Conservation (phyloP, 2,888 invertebrate genomes). For the Agriopis leucophaearia region DNA sequence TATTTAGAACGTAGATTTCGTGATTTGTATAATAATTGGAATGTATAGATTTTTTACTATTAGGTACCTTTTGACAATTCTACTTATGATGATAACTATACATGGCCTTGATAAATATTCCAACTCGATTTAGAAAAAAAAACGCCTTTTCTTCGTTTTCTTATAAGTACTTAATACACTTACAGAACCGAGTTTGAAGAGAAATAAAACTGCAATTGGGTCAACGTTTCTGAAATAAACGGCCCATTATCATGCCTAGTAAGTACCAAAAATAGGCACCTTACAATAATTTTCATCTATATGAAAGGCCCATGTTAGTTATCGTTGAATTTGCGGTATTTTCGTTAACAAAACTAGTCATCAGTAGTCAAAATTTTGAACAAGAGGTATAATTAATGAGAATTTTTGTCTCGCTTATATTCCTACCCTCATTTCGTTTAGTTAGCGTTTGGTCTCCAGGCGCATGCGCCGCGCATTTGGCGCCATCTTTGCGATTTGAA, state of each 20-base stretch:
- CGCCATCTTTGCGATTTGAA: constrained; percentile 54
- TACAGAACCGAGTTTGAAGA: too few species aligned
- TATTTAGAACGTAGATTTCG: constrained; percentile 74
- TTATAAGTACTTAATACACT: too few species aligned
- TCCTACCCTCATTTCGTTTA: constrained; percentile 32
- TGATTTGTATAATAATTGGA: constrained; percentile 68
- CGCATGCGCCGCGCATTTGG: constrained; percentile 37
- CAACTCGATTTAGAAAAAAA: too few species aligned
- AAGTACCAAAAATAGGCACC: too few species aligned
- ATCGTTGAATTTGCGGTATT: constrained; percentile 33
- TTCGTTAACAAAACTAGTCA: constrained; percentile 62
- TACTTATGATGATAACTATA: constrained; percentile 30
- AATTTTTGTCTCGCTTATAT: constrained; percentile 59
- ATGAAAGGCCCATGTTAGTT: constrained; percentile 40
- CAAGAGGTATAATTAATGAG: constrained; percentile 59
- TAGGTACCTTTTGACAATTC: constrained; percentile 48
- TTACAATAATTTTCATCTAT: background rate
- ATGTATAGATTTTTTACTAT: constrained; percentile 71
- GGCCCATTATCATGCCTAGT: too few species aligned
- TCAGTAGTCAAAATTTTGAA: constrained; percentile 64
- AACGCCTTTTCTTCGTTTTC: too few species aligned
- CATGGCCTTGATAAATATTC: constrained; percentile 41
- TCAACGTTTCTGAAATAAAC: too few species aligned
- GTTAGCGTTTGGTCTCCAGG: constrained; percentile 42
- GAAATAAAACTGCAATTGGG: too few species aligned